A percentile compares a stretch with the other conserved stretches of the same genome.
These are phyloP conservation scores for Strongylocentrotus purpuratus DNA, from an alignment of 35 echinoderm and acorn worm species.

Conservation along the genomic window DNA sequence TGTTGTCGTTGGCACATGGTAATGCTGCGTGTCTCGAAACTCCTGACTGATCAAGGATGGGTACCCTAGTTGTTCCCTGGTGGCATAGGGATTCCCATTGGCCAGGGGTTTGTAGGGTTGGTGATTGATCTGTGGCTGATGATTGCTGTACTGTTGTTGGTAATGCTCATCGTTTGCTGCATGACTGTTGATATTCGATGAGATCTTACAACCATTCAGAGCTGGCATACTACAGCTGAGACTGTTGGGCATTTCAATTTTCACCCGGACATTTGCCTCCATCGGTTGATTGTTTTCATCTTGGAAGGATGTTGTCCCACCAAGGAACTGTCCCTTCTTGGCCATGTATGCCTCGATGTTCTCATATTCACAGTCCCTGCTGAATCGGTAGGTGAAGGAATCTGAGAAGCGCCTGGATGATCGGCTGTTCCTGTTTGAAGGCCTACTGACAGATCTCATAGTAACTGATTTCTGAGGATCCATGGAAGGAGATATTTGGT, in stretches of 20 bases:
- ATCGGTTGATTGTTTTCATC: slow-evolving; percentile 49
- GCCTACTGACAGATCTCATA: slow-evolving; percentile 39
- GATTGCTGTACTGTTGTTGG: slow-evolving; percentile 26
- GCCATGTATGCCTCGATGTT: slow-evolving; percentile 68
- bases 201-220: slow-evolving; percentile 53
- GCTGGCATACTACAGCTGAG: slow-evolving; percentile 66
- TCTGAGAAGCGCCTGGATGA: slow-evolving; percentile 65
- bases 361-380: slow-evolving; percentile 49
- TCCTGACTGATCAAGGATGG: slow-evolving; percentile 5
- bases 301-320: slow-evolving; percentile 57
- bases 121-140: neutral
- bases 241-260: slow-evolving; percentile 72
- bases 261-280: slow-evolving; percentile 68
- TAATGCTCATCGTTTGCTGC: neutral
- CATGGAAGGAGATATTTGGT: neutral
- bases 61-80: neutral
- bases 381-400: slow-evolving; percentile 53
- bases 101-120: slow-evolving; percentile 18
- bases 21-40: slow-evolving; percentile 9
- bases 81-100: slow-evolving; percentile 40
- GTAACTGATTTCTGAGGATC: slow-evolving; percentile 43
- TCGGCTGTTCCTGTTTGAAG: slow-evolving; percentile 56
- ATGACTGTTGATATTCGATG: slow-evolving; percentile 21
- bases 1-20: neutral
- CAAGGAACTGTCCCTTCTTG: slow-evolving; percentile 55